Evolutionary conservation across 2,888 invertebrate genomes (phyloP).

Genomic region (Volucella inflata): DNA sequence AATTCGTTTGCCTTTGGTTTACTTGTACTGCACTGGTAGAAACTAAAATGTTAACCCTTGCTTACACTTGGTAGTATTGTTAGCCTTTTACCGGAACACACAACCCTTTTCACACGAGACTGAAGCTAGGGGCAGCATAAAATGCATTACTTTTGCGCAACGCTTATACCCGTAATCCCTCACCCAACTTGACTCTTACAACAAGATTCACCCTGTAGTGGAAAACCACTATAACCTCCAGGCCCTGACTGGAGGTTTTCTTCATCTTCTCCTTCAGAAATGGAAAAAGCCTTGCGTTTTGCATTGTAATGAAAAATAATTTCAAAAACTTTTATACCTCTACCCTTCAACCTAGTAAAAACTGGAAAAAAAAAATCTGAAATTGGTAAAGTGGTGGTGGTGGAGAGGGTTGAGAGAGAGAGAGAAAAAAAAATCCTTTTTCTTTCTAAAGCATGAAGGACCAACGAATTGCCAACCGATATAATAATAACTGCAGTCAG

Average conservation of each 20-base stretch:
- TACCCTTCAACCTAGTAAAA: neutral
- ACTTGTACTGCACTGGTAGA: conserved; percentile 16
- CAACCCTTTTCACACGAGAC: conserved; percentile 28
- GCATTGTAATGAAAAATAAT: conserved; percentile 57
- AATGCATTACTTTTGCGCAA: conserved; percentile 44
- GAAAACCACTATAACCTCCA: conserved; percentile 34
- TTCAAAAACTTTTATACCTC: conserved; percentile 14
- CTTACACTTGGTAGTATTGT: conserved; percentile 28
- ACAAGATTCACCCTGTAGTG: too few relatives aligned
- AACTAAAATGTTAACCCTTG: conserved; percentile 37
- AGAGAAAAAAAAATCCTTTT: conserved; percentile 31
- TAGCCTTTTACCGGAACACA: conserved; percentile 32
- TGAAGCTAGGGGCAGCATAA: conserved; percentile 26
- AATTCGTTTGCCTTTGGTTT: conserved; percentile 44
- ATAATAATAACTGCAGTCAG: conserved; percentile 71
- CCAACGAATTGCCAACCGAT: conserved; percentile 65
- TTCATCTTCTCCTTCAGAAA: conserved; percentile 5
- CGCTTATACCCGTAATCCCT: neutral
- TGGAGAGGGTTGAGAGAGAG: too few relatives aligned
- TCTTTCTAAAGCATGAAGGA: conserved; percentile 25
- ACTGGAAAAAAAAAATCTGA: conserved; percentile 15
- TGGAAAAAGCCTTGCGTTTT: conserved; percentile 18
- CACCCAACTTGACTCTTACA: neutral
- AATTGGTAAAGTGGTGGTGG: neutral
- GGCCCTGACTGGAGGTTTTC: conserved; percentile 15